phyloP scores from a whole-genome alignment of 2,888 invertebrate species.

The Acleris literana region DNA sequence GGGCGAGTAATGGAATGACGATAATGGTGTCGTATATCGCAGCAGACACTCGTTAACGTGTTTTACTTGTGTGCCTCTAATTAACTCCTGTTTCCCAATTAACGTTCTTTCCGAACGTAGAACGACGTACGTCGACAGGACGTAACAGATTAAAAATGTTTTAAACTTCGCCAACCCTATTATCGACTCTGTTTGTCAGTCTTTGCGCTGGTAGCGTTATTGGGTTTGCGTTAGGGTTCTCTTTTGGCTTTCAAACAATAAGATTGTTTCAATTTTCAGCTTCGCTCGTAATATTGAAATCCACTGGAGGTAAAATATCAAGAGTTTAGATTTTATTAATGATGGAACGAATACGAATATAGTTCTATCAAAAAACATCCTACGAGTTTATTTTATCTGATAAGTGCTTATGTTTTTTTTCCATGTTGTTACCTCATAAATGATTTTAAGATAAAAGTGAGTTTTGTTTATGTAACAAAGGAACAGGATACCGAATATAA shows the following conservation, averaged over 20 bases:
- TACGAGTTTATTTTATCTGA: too few relatives aligned
- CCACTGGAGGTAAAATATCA: too few relatives aligned
- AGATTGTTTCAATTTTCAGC: too few relatives aligned
- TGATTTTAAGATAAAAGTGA: too few relatives aligned
- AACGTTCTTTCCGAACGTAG: slow-evolving; percentile 33
- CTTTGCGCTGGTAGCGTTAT: slow-evolving; percentile 3
- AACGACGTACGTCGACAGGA: slow-evolving; percentile 1
- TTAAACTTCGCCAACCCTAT: slow-evolving; percentile 23
- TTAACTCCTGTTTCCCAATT: slow-evolving; percentile 47
- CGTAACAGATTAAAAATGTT: slow-evolving; percentile 33
- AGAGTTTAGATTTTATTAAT: too few relatives aligned
- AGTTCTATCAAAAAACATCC: too few relatives aligned
- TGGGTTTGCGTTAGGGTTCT: slow-evolving; percentile 9
- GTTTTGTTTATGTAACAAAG: too few relatives aligned
- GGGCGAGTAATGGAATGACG: slow-evolving; percentile 11
- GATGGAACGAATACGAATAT: too few relatives aligned
- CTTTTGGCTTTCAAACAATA: background rate
- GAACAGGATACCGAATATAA: too few relatives aligned
- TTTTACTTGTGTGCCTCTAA: slow-evolving; percentile 44
- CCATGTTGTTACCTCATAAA: too few relatives aligned
- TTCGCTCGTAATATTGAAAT: too few relatives aligned
- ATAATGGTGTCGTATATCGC: slow-evolving; percentile 32
- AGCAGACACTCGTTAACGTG: slow-evolving; percentile 42
- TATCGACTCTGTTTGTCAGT: slow-evolving; percentile 15
- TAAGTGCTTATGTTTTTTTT: too few relatives aligned